Conservation (phyloP, 2,797 vertebrate genomes). For the Lemur catta region DNA sequence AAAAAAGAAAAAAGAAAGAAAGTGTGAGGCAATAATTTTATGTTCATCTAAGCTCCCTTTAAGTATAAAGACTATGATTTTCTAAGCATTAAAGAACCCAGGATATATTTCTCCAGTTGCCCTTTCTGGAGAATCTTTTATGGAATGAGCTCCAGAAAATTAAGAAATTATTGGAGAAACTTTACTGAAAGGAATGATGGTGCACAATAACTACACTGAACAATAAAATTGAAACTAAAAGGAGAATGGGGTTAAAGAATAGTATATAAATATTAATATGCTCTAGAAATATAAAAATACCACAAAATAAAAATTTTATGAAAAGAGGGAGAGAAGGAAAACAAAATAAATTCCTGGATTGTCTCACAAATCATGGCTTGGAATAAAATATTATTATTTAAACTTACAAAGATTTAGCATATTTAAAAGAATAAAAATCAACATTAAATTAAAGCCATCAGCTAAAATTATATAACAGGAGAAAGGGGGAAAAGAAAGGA, state of each 20-base stretch:
- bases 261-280: neutral
- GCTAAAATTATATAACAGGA: neutral
- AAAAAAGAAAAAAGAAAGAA: neutral
- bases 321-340: neutral
- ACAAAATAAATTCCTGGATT: neutral
- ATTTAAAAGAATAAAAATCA: neutral
- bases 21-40: neutral
- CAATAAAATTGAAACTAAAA: neutral
- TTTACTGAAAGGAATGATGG: neutral
- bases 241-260: neutral
- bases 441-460: neutral
- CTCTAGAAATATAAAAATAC: neutral
- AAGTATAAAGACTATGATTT: neutral
- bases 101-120: neutral
- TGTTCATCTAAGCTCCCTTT: neutral
- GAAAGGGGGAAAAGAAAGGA: neutral
- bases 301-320: neutral
- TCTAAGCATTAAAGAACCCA: neutral
- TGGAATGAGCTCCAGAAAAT: neutral
- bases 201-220: neutral
- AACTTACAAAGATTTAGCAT: neutral
- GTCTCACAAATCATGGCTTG: neutral
- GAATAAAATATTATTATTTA: neutral
- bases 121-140: neutral
- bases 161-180: neutral